Evolutionary conservation across 2,888 invertebrate genomes (phyloP), one percentile per base, ranked within the genome.

Genomic region (Tiliacea citrago): DNA sequence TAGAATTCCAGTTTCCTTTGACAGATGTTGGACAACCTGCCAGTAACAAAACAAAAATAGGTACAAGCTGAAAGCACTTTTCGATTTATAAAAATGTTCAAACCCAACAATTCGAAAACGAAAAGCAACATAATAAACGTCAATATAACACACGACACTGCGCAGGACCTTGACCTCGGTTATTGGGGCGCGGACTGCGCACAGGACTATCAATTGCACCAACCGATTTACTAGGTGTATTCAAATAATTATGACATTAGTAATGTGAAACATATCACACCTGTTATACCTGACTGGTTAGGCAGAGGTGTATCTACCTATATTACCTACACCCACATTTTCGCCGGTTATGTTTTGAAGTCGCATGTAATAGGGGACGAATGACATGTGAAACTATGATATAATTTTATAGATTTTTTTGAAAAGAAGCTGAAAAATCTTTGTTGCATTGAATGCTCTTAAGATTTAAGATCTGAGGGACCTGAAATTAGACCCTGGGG

Each of bases 161-260:
- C 13, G 39, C 42, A 24, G 42, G 35, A 72, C 78, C 78, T 82
- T 81, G 81, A 66, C 81, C 81, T 49, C 68, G 12, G 70, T 53
- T 77, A 72, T 61, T 77, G 78, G 76, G 68, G 65, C 66, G 47
- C 53, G 57, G 69, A 42, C 79, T 74, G 78, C 47, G 72, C 77
- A 45, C 63, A 65, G 67, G 55, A 68, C 68, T 45, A 62, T 53
- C 71, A 53, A 49, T 57, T 60, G 65, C 55, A 67, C 18, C 24
- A 7, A 24, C 24, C 18, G 35, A 47, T 68, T 80, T 60, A 61
- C 45, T 35, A 16, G 16, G 16, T 35, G 63, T 29, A 45, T 35
- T 45, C 10, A 71, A 45, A 24, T 51, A 47, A 2, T 35, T 5
- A 39, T 39, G 39, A 39, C 39, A 39, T 39, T 39, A 39, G 39